Conservation (phyloP, 2,888 invertebrate species). For the Tipula unca region DNA sequence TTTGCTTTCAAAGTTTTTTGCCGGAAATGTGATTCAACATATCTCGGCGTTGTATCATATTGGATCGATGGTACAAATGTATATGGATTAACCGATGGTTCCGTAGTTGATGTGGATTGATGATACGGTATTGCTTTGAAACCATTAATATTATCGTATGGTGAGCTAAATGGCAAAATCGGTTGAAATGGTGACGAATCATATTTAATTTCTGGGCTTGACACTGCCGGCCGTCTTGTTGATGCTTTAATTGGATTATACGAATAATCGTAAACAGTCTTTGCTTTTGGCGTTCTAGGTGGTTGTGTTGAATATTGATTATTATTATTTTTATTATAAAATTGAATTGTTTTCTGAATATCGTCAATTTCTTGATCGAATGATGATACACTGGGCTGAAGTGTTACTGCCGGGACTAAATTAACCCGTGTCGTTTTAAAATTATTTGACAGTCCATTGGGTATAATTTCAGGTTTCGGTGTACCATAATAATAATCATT, state of each 20-base stretch:
- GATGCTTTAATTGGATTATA: slow-evolving; percentile 53
- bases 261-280: slow-evolving; percentile 61
- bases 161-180: slow-evolving; percentile 47
- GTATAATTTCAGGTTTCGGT: slow-evolving; percentile 46
- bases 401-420: slow-evolving; percentile 19
- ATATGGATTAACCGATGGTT: slow-evolving; percentile 46
- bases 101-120: slow-evolving; percentile 42
- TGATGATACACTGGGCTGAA: slow-evolving; percentile 28
- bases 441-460: slow-evolving; percentile 29
- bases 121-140: slow-evolving; percentile 38
- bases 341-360: slow-evolving; percentile 56
- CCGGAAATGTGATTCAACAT: slow-evolving; percentile 27
- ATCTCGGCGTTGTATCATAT: slow-evolving; percentile 35
- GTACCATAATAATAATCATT: slow-evolving; percentile 41
- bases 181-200: slow-evolving; percentile 54
- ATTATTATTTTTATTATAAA: slow-evolving; percentile 37
- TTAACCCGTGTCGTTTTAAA: slow-evolving; percentile 14
- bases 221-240: slow-evolving; percentile 22
- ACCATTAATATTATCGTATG: slow-evolving; percentile 36
- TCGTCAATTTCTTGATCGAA: slow-evolving; percentile 59
- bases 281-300: slow-evolving; percentile 40
- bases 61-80: slow-evolving; percentile 33
- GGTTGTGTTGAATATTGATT: slow-evolving; percentile 27
- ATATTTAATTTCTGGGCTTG: slow-evolving; percentile 40
- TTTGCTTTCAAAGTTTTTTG: slow-evolving; percentile 22